Percentiles rank a stretch among this genome's conserved stretches.
phyloP scores from a whole-genome alignment of 2,113 vertebrate species.

The Mastomys coucha region DNA sequence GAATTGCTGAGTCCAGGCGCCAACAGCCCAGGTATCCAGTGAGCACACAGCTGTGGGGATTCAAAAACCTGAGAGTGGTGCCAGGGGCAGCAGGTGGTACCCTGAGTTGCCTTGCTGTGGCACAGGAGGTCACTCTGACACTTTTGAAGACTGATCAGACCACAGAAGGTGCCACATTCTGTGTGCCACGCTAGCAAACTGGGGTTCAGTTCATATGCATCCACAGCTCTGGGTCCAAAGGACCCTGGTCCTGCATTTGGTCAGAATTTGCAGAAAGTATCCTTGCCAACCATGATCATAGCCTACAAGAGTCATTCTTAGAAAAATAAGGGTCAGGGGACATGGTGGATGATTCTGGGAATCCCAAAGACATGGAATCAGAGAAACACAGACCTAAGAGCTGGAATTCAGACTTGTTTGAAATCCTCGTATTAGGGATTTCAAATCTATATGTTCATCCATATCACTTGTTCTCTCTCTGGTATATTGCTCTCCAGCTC shows the following conservation, averaged over 20 bases:
- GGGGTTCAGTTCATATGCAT: background rate
- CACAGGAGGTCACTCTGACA: background rate
- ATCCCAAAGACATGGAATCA: background rate
- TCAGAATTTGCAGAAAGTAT: background rate
- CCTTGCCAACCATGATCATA: background rate
- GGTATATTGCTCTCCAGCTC: background rate
- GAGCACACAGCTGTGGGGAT: rapidly evolving
- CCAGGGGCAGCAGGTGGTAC: background rate
- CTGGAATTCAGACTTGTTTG: background rate
- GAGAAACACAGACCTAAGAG: background rate
- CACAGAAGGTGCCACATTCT: background rate
- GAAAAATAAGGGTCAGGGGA: background rate
- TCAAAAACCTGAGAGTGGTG: background rate
- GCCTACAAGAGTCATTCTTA: background rate
- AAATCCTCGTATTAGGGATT: background rate
- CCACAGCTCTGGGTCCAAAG: background rate
- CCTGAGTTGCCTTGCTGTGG: background rate
- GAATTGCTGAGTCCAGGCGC: background rate
- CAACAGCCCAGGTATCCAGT: rapidly evolving
- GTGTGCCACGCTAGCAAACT: background rate
- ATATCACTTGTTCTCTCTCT: background rate
- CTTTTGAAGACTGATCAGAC: background rate
- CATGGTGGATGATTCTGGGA: background rate
- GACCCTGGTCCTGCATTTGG: background rate
- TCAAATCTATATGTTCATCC: background rate